Conservation (phyloP, 2,113 vertebrate genomes). For the Gymnobelideus leadbeateri region DNA sequence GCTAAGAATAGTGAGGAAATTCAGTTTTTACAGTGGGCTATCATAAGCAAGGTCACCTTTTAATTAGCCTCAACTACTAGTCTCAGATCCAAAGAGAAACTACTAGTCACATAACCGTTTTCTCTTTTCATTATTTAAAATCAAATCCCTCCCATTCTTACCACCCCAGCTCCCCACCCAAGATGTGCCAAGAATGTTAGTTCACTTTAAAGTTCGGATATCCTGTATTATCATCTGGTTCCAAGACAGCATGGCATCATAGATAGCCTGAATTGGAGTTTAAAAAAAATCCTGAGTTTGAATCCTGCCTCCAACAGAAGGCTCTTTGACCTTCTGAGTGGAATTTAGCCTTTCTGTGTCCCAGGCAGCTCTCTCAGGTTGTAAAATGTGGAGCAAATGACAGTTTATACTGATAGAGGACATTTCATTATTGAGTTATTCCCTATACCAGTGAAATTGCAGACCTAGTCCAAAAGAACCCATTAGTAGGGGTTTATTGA, state of each 20-base stretch:
- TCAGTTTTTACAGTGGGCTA: background rate
- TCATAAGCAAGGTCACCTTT: background rate
- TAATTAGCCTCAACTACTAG: background rate
- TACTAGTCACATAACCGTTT: too few species aligned
- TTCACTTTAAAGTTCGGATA: too few species aligned
- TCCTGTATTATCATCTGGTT: too few species aligned
- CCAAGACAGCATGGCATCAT: too few species aligned
- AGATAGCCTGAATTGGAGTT: too few species aligned
- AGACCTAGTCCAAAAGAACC: background rate
- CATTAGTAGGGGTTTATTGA: background rate
- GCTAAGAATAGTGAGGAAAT: background rate
- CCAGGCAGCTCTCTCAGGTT: background rate
- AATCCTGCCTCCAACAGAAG: background rate
- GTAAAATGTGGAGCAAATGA: background rate
- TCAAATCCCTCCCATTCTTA: too few species aligned
- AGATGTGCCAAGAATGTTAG: too few species aligned
- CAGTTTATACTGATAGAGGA: background rate
- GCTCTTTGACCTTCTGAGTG: background rate
- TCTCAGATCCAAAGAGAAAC: too few species aligned
- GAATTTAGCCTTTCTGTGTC: background rate
- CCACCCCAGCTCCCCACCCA: too few species aligned
- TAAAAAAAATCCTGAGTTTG: background rate
- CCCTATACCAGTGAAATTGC: background rate
- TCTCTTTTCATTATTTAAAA: too few species aligned
- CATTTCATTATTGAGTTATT: background rate